phyloP scores from a whole-genome alignment of 2,113 vertebrate genomes.

The Typhlomys cinereus region DNA sequence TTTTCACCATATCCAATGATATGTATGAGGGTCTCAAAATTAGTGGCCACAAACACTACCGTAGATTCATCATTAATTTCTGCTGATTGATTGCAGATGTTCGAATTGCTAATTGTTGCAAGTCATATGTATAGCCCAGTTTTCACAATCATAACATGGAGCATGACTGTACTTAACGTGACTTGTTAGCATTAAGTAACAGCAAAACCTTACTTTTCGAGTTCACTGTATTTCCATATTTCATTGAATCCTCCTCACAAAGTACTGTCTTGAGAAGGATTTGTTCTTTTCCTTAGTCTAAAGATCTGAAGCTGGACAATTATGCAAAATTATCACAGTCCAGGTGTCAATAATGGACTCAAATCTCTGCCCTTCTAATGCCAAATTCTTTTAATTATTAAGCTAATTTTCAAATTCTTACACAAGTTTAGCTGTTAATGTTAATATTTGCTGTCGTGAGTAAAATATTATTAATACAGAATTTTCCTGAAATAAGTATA shows the following conservation, averaged over 20 bases:
- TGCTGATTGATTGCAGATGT: background rate
- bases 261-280: background rate
- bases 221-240: background rate
- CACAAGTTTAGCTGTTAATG: background rate
- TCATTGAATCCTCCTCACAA: background rate
- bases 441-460: background rate
- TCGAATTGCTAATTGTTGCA: background rate
- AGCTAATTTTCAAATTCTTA: background rate
- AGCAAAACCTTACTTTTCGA: constrained; percentile 14
- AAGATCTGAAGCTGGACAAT: background rate
- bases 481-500: constrained; percentile 5
- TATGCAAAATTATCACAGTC: constrained; percentile 18
- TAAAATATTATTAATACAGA: constrained; percentile 22
- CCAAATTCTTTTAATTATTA: constrained; percentile 12
- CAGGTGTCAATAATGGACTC: background rate
- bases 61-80: background rate
- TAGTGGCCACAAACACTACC: background rate
- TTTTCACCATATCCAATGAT: background rate
- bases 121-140: background rate
- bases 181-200: background rate
- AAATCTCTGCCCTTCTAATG: background rate
- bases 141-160: background rate
- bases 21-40: background rate
- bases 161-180: background rate
- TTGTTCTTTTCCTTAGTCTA: background rate